These are phyloP conservation scores for Urocyon cinereoargenteus DNA, from an alignment of 2,797 vertebrate genomes.

Conservation along the genomic window DNA sequence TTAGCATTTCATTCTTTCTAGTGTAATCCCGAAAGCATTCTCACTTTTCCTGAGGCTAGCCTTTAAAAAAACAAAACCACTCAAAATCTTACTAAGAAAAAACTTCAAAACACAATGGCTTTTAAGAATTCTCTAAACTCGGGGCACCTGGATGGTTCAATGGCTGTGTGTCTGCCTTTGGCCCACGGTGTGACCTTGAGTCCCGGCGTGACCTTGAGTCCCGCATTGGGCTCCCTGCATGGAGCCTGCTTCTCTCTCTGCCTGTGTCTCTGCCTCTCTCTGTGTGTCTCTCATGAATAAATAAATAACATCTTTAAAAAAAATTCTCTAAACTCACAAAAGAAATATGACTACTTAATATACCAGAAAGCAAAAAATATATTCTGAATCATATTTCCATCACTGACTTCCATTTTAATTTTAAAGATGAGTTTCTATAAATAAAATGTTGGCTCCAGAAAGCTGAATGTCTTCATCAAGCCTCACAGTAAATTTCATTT, in stretches of 20 bases:
- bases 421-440: background rate
- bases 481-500: conserved; percentile 49
- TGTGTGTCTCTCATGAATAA: background rate
- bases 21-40: background rate
- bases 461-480: conserved; percentile 3
- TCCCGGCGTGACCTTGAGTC: too few relatives aligned
- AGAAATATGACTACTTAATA: background rate
- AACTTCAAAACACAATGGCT: background rate
- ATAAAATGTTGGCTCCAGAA: conserved; percentile 24
- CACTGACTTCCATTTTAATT: conserved; percentile 64
- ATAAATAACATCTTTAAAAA: background rate
- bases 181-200: background rate
- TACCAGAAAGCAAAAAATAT: conserved; percentile 33
- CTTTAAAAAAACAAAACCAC: background rate
- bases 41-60: background rate
- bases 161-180: background rate
- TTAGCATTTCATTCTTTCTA: background rate
- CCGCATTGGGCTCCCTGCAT: background rate
- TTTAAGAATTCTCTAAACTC: conserved; percentile 31
- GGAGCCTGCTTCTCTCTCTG: background rate
- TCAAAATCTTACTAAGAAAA: background rate
- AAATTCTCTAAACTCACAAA: conserved; percentile 26
- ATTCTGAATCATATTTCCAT: conserved; percentile 20
- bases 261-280: too few relatives aligned
- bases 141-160: background rate